These are phyloP conservation scores for Fulmarus glacialis DNA, from an alignment of 2,113 vertebrate genomes.

Conservation along the genomic window DNA sequence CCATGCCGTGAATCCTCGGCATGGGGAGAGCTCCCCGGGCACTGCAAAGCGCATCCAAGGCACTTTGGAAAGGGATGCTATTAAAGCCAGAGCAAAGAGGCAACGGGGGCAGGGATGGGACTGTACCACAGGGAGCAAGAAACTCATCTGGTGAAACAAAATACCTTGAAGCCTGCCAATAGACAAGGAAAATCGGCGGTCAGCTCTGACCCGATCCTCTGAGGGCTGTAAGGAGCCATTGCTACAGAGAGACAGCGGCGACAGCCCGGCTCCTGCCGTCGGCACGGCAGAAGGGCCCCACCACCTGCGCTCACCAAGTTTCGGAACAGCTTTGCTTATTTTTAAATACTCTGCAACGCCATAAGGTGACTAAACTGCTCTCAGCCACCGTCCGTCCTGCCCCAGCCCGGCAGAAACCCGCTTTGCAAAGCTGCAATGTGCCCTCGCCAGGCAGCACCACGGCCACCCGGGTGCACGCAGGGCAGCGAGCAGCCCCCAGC, in stretches of 20 bases:
- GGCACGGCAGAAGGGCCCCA: not conserved
- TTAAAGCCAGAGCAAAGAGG: not conserved
- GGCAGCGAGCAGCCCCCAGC: not conserved
- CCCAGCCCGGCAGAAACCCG: not conserved
- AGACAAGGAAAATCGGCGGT: fast-evolving
- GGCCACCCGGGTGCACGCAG: fast-evolving
- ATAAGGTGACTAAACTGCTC: not conserved
- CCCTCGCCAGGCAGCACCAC: not conserved
- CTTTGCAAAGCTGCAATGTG: not conserved
- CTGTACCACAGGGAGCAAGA: not conserved
- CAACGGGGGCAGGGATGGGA: no score
- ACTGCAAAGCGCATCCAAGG: not conserved
- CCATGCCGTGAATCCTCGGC: fast-evolving
- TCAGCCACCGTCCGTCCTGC: fast-evolving
- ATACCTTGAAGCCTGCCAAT: fast-evolving
- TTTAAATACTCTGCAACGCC: not conserved
- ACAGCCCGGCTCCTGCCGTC: not conserved
- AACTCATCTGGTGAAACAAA: not conserved
- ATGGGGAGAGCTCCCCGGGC: not conserved
- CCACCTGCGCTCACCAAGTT: not conserved
- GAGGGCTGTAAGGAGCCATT: not conserved
- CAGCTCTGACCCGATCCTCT: not conserved
- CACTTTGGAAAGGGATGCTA: not conserved
- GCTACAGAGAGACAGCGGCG: fast-evolving
- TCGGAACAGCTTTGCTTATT: not conserved